These are phyloP conservation scores for Todus mexicanus DNA, from an alignment of 2,797 vertebrate genomes.

Conservation along the genomic window DNA sequence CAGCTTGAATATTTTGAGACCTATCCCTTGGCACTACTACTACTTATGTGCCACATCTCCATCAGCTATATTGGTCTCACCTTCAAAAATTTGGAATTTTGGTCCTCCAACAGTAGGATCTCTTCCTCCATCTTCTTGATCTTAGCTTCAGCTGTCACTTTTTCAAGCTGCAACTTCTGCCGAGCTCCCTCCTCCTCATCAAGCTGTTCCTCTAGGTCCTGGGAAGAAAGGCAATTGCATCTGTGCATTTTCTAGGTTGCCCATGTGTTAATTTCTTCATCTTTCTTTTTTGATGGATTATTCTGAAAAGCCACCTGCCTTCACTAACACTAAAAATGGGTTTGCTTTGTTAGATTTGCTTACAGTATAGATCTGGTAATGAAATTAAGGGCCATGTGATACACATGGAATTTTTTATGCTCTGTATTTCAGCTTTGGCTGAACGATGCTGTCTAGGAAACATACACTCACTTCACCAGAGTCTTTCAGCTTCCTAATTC, in stretches of 20 bases:
- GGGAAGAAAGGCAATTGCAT: neutral
- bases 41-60: neutral
- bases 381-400: neutral
- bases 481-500: neutral
- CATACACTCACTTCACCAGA: neutral
- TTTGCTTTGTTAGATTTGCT: neutral
- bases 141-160: conserved; percentile 95
- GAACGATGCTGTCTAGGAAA: neutral
- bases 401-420: neutral
- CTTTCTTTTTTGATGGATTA: neutral
- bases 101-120: conserved; percentile 92
- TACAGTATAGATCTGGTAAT: neutral
- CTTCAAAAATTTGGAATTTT: conserved; percentile 96
- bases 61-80: conserved; percentile 59
- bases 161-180: conserved; percentile 96
- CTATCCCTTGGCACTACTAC: neutral
- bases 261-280: accelerated
- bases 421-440: neutral
- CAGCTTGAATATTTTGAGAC: neutral
- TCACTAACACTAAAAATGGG: neutral
- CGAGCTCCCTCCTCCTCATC: conserved; percentile 96
- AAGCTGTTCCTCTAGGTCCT: conserved; percentile 96
- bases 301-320: neutral
- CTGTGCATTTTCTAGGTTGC: neutral
- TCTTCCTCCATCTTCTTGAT: conserved; percentile 99